phyloP scores from a whole-genome alignment of 1,140 invertebrate species.

The Arctopsyche grandis region DNA sequence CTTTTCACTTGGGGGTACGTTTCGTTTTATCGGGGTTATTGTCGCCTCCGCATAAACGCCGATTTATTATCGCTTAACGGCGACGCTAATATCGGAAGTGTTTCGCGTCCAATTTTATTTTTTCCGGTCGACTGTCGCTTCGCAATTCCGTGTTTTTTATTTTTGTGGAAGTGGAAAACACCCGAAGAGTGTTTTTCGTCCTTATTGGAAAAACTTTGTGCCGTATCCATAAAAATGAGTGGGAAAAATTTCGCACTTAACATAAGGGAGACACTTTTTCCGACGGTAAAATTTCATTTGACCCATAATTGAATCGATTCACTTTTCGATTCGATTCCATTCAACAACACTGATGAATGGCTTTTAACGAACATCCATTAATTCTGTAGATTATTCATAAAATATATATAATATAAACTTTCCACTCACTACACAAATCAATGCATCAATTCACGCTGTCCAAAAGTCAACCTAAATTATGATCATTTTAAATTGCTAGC shows the following conservation, averaged over 20 bases:
- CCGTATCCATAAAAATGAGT: constrained; percentile 15
- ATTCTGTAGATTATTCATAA: no score
- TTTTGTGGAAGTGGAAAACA: neutral
- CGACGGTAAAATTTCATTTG: constrained; percentile 14
- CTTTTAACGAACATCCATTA: no score
- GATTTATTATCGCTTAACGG: neutral
- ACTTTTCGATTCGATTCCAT: neutral
- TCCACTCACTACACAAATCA: no score
- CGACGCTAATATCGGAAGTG: constrained; percentile 22
- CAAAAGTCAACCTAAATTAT: no score
- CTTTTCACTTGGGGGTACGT: neutral
- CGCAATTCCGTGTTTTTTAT: neutral
- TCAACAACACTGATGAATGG: neutral
- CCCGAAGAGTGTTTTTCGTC: neutral
- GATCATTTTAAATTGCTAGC: no score
- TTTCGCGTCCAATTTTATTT: neutral
- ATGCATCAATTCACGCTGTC: no score
- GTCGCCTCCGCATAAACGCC: neutral
- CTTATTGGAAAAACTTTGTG: neutral
- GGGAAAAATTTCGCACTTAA: constrained; percentile 5
- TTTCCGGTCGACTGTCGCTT: neutral
- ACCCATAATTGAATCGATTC: neutral
- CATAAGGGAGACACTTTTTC: constrained; percentile 23
- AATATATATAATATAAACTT: no score
- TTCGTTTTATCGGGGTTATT: constrained; percentile 22